These are phyloP conservation scores for Chrysolina oricalcia DNA, from an alignment of 2,888 invertebrate species.

Conservation along the genomic window DNA sequence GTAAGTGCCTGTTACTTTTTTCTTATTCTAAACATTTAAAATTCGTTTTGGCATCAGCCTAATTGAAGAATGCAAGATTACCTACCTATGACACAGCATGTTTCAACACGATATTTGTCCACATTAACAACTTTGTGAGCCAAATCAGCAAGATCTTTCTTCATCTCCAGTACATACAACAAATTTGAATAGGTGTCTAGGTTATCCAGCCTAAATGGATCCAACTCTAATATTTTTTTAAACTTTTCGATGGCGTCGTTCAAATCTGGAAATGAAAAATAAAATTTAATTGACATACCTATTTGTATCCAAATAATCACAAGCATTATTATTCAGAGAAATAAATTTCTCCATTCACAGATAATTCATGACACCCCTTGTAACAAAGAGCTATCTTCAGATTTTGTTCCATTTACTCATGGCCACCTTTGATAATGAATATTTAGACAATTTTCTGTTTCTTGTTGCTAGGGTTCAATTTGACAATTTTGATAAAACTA, in stretches of 20 bases:
- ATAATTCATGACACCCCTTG: background rate
- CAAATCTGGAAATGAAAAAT: constrained; percentile 79
- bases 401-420: background rate
- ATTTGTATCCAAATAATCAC: no score
- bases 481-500: background rate
- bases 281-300: no score
- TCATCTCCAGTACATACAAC: constrained; percentile 93
- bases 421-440: background rate
- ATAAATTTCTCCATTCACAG: no score
- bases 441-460: background rate
- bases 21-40: no score
- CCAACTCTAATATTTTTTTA: constrained; percentile 85
- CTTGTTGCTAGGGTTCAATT: background rate
- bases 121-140: constrained; percentile 95
- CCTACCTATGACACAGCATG: constrained; percentile 98
- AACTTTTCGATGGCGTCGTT: constrained; percentile 91
- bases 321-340: no score
- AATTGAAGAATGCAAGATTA: constrained; percentile 60
- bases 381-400: constrained; percentile 7
- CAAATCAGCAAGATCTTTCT: constrained; percentile 92
- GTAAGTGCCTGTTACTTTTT: no score
- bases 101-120: constrained; percentile 97
- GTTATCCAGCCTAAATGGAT: constrained; percentile 95
- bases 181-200: constrained; percentile 98
- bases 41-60: no score